phyloP scores from a whole-genome alignment of 2,113 vertebrate genomes.

The Neopipo cinnamomea region DNA sequence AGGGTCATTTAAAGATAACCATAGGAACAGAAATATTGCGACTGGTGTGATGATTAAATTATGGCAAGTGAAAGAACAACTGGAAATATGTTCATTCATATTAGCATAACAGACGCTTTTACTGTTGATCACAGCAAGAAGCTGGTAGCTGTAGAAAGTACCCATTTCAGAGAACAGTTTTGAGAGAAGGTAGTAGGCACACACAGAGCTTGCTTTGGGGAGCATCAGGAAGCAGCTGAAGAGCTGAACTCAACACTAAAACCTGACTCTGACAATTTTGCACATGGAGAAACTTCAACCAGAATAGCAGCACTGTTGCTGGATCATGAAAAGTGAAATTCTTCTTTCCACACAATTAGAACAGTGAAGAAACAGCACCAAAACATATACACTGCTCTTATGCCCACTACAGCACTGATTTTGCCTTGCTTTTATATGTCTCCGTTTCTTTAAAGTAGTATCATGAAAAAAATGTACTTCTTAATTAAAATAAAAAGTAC shows the following conservation, averaged over 20 bases:
- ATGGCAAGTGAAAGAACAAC: neutral
- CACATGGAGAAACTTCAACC: neutral
- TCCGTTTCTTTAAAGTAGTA: neutral
- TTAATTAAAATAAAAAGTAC: neutral
- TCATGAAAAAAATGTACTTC: neutral
- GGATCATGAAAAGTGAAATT: neutral
- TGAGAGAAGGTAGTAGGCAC: neutral
- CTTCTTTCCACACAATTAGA: neutral
- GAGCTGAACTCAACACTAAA: neutral
- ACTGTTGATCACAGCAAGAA: neutral
- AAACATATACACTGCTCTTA: neutral
- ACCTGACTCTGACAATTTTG: neutral
- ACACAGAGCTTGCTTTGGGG: neutral
- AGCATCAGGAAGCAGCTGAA: neutral
- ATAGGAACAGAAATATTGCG: neutral
- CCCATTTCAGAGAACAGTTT: neutral
- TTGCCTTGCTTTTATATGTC: neutral
- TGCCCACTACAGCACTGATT: rapidly evolving
- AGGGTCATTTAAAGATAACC: neutral
- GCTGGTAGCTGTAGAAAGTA: neutral
- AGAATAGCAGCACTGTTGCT: neutral
- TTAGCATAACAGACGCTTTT: neutral
- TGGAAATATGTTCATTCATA: neutral
- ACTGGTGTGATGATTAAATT: neutral
- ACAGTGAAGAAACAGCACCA: neutral